Evolutionary conservation across 2,113 vertebrate species (phyloP).

Genomic region (Cyprinus carpio): DNA sequence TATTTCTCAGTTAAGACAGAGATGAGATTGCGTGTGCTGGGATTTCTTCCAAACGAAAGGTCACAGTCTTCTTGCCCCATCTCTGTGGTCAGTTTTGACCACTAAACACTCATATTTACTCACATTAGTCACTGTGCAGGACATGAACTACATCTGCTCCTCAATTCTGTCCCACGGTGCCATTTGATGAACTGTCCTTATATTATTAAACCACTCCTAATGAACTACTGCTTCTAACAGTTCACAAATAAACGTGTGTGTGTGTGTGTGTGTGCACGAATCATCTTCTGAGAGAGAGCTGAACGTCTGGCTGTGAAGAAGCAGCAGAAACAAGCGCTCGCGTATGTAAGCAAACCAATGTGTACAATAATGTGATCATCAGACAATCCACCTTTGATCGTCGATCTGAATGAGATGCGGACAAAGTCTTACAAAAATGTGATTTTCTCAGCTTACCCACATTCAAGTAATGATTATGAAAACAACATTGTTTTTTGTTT

Average conservation of each 20-base stretch:
- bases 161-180: neutral
- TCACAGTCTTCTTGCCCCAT: neutral
- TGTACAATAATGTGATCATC: no score
- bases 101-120: neutral
- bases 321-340: no score
- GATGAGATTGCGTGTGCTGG: constrained; percentile 8
- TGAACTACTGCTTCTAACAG: neutral
- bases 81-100: neutral
- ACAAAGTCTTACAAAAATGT: no score
- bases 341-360: no score
- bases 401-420: no score
- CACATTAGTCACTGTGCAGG: neutral
- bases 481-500: no score
- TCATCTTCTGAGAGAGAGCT: no score
- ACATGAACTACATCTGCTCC: neutral
- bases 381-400: no score
- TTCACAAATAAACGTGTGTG: neutral
- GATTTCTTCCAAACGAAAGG: neutral
- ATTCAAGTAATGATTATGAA: no score
- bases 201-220: neutral
- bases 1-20: neutral
- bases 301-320: no score
- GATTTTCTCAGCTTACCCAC: no score
- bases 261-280: neutral
- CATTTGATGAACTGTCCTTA: neutral